phyloP scores from a whole-genome alignment of 2,113 vertebrate species.

The Ophthalmolycus amberensis region DNA sequence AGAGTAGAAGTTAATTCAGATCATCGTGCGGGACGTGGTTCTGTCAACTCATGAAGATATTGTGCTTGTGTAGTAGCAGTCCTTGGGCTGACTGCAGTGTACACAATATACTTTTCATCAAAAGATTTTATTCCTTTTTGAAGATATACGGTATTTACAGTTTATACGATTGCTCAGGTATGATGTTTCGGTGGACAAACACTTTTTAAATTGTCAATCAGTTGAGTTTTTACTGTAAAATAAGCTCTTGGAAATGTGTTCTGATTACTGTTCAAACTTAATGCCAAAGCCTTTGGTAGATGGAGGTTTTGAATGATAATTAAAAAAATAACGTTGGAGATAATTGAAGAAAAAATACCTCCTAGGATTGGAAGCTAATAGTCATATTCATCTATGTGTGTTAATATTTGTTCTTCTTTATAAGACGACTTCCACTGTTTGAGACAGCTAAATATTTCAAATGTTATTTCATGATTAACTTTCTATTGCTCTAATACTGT shows the following conservation, averaged over 20 bases:
- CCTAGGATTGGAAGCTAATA: neutral
- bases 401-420: constrained; percentile 66
- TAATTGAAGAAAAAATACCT: constrained; percentile 37
- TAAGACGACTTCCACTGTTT: constrained; percentile 14
- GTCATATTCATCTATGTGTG: constrained; percentile 35
- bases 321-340: constrained; percentile 27
- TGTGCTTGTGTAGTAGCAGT: constrained; percentile 33
- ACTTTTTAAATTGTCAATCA: neutral
- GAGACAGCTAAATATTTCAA: neutral
- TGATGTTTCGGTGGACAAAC: constrained; percentile 3
- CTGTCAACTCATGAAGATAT: constrained; percentile 55
- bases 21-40: constrained; percentile 58
- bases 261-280: constrained; percentile 8
- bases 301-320: constrained; percentile 43
- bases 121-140: constrained; percentile 20
- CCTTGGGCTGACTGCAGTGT: constrained; percentile 31
- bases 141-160: neutral
- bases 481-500: neutral
- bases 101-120: constrained; percentile 9
- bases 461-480: neutral
- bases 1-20: constrained; percentile 78
- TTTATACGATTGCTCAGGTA: neutral
- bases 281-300: neutral
- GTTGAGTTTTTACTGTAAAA: neutral
- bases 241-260: neutral